phyloP scores from a whole-genome alignment of 2,113 vertebrate genomes.

The Isurus oxyrinchus region DNA sequence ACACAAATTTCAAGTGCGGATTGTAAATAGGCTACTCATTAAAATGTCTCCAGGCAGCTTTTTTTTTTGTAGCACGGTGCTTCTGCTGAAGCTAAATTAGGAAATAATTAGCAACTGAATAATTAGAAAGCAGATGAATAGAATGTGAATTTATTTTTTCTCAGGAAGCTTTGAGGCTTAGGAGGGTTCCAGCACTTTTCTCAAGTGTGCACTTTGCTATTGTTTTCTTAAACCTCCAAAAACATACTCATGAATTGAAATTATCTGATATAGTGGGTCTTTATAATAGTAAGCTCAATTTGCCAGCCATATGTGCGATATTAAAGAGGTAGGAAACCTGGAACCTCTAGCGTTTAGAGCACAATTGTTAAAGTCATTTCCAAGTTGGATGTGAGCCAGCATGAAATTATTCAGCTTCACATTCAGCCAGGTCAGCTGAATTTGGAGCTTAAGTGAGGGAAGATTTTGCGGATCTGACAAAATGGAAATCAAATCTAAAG shows the following conservation, averaged over 20 bases:
- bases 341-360: background rate
- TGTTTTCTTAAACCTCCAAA: background rate
- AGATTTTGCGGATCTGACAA: background rate
- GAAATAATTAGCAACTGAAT: conserved; percentile 29
- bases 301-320: conserved; percentile 17
- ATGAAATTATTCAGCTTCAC: background rate
- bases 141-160: conserved; percentile 24
- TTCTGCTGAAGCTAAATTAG: conserved; percentile 29
- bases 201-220: conserved; percentile 12
- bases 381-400: background rate
- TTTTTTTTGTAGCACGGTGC: background rate
- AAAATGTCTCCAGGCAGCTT: conserved; percentile 36
- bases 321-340: conserved; percentile 25
- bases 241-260: conserved; percentile 19
- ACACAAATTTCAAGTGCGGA: conserved; percentile 28
- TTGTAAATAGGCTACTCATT: conserved; percentile 36
- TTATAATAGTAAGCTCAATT: conserved; percentile 25
- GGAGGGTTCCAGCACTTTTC: conserved; percentile 26
- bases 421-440: conserved; percentile 10
- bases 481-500: background rate
- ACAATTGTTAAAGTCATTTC: background rate
- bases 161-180: background rate
- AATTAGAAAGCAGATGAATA: conserved; percentile 30
- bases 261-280: conserved; percentile 25
- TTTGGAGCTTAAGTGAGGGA: background rate